These are phyloP conservation scores for Peromyscus nudipes DNA, from an alignment of 2,797 vertebrate species.

Conservation along the genomic window DNA sequence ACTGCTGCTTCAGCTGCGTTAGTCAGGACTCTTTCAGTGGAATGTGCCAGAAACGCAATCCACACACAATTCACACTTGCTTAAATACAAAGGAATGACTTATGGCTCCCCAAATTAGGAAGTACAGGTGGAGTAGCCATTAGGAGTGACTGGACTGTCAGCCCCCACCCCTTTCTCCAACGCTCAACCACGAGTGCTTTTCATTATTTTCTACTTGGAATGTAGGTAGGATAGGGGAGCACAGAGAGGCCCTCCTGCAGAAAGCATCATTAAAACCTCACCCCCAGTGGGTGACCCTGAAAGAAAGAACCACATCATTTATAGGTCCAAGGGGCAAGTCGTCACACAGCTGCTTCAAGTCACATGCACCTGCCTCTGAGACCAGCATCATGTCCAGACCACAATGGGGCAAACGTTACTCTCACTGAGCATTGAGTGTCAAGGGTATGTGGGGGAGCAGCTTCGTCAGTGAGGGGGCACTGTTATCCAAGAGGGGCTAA, in stretches of 20 bases:
- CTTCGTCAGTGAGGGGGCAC: background rate
- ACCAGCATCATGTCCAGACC: background rate
- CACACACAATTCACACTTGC: background rate
- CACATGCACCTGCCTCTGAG: background rate
- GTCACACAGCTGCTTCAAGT: background rate
- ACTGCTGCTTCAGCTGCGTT: background rate
- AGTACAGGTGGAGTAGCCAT: background rate
- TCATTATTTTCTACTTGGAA: background rate
- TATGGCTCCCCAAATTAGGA: conserved; percentile 17
- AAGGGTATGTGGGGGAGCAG: background rate
- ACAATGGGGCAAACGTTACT: background rate
- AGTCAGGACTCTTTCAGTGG: background rate
- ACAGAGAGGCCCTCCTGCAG: background rate
- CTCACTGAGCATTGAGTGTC: background rate
- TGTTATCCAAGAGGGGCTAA: background rate
- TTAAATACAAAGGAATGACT: background rate
- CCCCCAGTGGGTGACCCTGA: background rate
- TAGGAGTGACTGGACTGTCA: background rate
- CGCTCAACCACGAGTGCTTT: background rate
- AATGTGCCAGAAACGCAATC: background rate
- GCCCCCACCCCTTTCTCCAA: background rate
- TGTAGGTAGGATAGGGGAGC: rapidly evolving
- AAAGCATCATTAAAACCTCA: background rate
- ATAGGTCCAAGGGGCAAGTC: background rate
- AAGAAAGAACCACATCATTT: background rate